phyloP scores from a whole-genome alignment of 1,140 invertebrate species.

The Drosophila pruinosa region DNA sequence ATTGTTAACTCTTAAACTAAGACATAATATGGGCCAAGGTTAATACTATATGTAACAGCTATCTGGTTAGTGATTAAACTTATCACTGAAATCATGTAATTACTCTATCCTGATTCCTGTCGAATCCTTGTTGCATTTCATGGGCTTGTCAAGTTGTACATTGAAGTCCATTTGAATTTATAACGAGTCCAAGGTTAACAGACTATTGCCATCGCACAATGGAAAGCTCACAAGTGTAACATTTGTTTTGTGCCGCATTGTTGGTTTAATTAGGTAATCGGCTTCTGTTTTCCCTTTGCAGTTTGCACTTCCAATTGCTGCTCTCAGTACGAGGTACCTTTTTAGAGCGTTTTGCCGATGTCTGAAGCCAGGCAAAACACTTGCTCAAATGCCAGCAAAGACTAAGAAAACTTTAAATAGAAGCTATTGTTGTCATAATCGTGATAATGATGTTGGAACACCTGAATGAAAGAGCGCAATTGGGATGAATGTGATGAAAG shows the following conservation, averaged over 20 bases:
- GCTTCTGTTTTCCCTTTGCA: conserved; percentile 25
- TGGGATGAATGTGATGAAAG: not conserved
- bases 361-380: conserved; percentile 7
- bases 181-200: conserved; percentile 1
- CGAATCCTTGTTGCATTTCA: not conserved
- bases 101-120: not conserved
- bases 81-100: no score
- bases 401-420: not conserved
- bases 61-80: no score
- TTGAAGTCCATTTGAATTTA: not conserved
- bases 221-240: conserved; percentile 36
- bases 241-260: conserved; percentile 20
- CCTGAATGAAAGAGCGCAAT: not conserved
- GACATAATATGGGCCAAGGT: no score
- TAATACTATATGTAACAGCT: no score
- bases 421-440: not conserved
- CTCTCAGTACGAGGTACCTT: not conserved
- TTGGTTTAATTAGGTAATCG: conserved; percentile 54
- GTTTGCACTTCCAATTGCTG: conserved; percentile 18
- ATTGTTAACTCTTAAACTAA: no score
- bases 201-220: not conserved
- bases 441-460: not conserved
- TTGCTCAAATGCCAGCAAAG: conserved; percentile 6
- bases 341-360: not conserved
- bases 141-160: not conserved